A percentile compares a stretch with the other conserved stretches of the same genome.
phyloP scores from a whole-genome alignment of 2,797 vertebrate genomes.

The Neoniphon sammara region DNA sequence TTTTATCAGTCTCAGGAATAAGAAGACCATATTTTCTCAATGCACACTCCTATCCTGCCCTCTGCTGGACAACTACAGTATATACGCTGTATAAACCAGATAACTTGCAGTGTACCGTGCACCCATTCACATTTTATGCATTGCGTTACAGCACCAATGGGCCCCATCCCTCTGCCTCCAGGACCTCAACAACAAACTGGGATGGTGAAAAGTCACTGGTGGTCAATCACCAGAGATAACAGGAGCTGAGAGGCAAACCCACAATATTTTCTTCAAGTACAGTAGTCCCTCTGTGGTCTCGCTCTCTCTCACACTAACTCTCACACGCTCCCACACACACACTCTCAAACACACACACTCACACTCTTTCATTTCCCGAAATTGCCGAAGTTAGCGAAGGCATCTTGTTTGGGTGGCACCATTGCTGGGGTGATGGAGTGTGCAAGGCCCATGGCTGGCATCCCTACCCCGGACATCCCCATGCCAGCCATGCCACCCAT shows the following conservation, averaged over 20 bases:
- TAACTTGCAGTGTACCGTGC: not conserved
- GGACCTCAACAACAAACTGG: conserved; percentile 12
- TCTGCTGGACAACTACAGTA: conserved; percentile 43
- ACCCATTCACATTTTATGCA: conserved; percentile 11
- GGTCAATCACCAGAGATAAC: conserved; percentile 45
- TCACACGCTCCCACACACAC: conserved; percentile 63
- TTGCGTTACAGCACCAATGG: conserved; percentile 26
- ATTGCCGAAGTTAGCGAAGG: conserved; percentile 98
- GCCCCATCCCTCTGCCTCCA: not conserved
- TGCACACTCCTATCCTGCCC: conserved; percentile 15
- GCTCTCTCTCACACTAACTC: conserved; percentile 51
- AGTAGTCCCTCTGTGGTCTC: conserved; percentile 55
- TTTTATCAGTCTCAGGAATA: conserved; percentile 37
- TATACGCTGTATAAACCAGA: not conserved
- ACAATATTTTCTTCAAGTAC: conserved; percentile 71
- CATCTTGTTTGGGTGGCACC: conserved; percentile 96
- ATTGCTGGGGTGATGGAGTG: conserved; percentile 74
- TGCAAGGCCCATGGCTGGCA: conserved; percentile 82
- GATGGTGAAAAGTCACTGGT: conserved; percentile 29
- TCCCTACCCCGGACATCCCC: conserved; percentile 84
- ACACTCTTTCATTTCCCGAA: conserved; percentile 91
- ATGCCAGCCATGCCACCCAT: conserved; percentile 81
- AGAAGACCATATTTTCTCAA: not conserved
- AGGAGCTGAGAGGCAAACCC: conserved; percentile 69
- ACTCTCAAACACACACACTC: conserved; percentile 5